Conservation (phyloP, 2,888 invertebrate genomes). For the Cosmorhoe ocellata region DNA sequence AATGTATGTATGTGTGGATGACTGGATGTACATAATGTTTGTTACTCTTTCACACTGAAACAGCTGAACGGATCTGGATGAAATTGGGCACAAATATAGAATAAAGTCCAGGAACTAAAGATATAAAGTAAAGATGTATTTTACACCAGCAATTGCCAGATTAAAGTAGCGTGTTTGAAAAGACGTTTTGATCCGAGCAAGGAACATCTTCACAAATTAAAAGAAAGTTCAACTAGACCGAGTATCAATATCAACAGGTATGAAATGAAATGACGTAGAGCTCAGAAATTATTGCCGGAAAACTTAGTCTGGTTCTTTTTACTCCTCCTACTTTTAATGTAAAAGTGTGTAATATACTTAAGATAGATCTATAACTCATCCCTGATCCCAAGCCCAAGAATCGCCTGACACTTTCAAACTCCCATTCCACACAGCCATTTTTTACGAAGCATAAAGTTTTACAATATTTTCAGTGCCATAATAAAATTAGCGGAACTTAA, state of each 20-base stretch:
- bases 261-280: conserved; percentile 14
- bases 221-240: conserved; percentile 6
- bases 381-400: conserved; percentile 28
- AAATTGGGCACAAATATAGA: no score
- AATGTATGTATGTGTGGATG: no score
- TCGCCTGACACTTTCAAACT: conserved; percentile 27
- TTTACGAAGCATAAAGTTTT: conserved; percentile 32
- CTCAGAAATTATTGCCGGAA: conserved; percentile 5
- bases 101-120: no score
- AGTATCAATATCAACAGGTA: conserved; percentile 14
- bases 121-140: no score
- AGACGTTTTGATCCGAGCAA: no score
- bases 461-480: conserved; percentile 31
- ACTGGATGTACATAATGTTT: no score
- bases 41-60: no score
- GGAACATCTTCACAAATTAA: not conserved
- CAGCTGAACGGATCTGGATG: no score
- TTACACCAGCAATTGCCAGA: no score
- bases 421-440: conserved; percentile 20
- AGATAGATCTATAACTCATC: conserved; percentile 11
- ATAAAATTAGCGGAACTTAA: conserved; percentile 36
- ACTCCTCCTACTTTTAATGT: conserved; percentile 1
- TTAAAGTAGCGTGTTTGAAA: no score
- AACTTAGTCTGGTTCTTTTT: not conserved
- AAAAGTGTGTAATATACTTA: conserved; percentile 3